Percentiles rank a stretch among this genome's conserved stretches.
Conservation (phyloP, 2,113 vertebrate species). For the Uria lomvia region DNA sequence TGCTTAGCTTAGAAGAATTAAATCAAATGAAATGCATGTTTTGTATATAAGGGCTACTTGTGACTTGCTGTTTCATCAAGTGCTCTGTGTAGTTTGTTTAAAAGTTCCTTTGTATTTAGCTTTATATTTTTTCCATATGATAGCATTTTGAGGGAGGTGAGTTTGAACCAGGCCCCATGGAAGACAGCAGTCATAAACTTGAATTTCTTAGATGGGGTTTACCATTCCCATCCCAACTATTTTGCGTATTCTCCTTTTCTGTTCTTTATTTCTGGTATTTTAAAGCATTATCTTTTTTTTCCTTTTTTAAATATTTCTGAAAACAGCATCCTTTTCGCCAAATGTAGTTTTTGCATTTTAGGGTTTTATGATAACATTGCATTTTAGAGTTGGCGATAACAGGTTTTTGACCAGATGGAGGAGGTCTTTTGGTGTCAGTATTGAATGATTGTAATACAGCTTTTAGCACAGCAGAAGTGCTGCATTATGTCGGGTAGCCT, state of each 20-base stretch:
- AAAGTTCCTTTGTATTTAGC: neutral
- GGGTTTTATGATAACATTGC: neutral
- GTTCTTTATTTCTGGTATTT: neutral
- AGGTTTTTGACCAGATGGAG: neutral
- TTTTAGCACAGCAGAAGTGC: neutral
- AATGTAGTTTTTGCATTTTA: neutral
- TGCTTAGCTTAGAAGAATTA: neutral
- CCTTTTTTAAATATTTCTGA: neutral
- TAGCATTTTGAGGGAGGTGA: neutral
- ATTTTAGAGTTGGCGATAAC: neutral
- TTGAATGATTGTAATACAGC: neutral
- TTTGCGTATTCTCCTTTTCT: neutral
- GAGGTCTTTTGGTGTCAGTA: neutral
- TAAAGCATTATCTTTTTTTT: neutral
- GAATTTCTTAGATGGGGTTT: neutral
- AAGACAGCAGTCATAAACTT: neutral
- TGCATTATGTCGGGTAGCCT: neutral
- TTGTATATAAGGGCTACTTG: neutral
- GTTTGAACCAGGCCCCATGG: neutral
- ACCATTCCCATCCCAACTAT: neutral
- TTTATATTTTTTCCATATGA: neutral
- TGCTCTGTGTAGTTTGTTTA: neutral
- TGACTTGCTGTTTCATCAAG: neutral
- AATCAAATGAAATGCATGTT: neutral
- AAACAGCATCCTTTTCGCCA: neutral